phyloP scores from a whole-genome alignment of 1,140 invertebrate species.

The Uloborus diversus region DNA sequence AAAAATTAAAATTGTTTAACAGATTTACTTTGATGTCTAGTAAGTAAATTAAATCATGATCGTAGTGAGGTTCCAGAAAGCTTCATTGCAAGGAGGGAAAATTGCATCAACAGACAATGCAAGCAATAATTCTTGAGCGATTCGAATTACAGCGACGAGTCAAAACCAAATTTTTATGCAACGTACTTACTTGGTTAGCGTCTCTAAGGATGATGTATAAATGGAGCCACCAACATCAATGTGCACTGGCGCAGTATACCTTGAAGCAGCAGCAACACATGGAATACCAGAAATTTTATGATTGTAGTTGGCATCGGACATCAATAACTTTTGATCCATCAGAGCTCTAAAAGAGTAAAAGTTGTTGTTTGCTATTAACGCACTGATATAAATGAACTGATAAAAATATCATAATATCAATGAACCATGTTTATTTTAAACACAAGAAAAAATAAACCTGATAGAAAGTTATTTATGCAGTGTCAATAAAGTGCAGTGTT shows the following conservation, averaged over 20 bases:
- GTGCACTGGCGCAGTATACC: conserved; percentile 94
- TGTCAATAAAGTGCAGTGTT: no score
- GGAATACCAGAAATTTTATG: conserved; percentile 77
- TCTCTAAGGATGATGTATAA: conserved; percentile 95
- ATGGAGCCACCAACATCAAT: conserved; percentile 97
- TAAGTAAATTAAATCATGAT: no score
- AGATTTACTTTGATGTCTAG: no score
- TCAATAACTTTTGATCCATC: conserved; percentile 58
- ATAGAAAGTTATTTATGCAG: no score
- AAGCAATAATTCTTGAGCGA: background rate
- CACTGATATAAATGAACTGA: no score
- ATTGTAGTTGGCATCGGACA: conserved; percentile 68
- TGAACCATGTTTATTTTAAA: no score
- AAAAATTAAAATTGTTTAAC: no score
- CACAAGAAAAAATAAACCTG: no score
- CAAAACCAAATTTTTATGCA: background rate
- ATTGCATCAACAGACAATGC: background rate
- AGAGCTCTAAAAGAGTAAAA: conserved; percentile 46
- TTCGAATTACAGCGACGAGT: background rate
- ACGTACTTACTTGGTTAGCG: conserved; percentile 84
- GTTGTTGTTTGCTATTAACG: no score
- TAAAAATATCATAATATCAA: no score
- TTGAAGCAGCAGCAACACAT: conserved; percentile 87
- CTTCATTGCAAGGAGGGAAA: no score
- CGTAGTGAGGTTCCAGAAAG: no score